Percentiles rank a stretch among this genome's conserved stretches.
phyloP scores from a whole-genome alignment of 2,113 vertebrate species.

The human region GRCh38 chr14:46722001-46722500 shows the following conservation, averaged over 20 bases:
- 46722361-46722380: neutral
- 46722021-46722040: neutral
- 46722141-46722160: neutral
- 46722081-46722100: neutral
- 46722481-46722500: neutral
- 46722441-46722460: neutral
- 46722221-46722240: neutral
- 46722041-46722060: neutral
- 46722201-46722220: neutral
- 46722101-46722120: neutral
- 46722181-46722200: neutral
- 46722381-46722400: neutral
- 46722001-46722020: neutral
- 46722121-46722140: neutral
- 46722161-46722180: neutral
- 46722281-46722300: neutral
- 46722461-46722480: neutral
- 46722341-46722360: neutral
- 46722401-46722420: neutral
- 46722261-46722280: neutral
- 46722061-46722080: neutral
- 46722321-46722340: neutral
- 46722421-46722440: neutral
- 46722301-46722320: neutral
- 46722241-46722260: neutral